These are phyloP conservation scores for Stegana nigrithorax DNA, from an alignment of 2,888 invertebrate genomes.

Conservation along the genomic window DNA sequence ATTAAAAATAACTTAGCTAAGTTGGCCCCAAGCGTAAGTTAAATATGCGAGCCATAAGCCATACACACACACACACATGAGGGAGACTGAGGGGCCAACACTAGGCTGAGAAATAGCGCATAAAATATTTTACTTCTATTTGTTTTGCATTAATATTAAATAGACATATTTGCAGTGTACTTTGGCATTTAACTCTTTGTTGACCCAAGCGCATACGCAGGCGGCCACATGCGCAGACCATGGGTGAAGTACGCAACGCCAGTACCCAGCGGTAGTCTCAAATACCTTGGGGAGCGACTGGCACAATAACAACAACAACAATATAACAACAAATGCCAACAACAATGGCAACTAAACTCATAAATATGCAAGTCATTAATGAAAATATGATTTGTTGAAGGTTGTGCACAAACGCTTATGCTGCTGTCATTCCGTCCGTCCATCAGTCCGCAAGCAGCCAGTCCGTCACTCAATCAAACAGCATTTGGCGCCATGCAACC, in stretches of 20 bases:
- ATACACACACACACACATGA: background rate
- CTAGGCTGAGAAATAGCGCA: background rate
- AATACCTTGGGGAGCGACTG: conserved; percentile 3
- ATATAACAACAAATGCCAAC: too few relatives aligned
- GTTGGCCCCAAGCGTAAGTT: background rate
- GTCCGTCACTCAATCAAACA: background rate
- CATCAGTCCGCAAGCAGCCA: background rate
- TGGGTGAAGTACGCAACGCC: background rate
- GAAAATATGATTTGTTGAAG: conserved; percentile 51
- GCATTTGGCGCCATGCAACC: background rate
- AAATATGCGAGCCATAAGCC: background rate
- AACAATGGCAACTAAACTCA: too few relatives aligned
- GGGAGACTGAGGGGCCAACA: too few relatives aligned
- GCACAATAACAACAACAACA: background rate
- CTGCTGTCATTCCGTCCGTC: background rate
- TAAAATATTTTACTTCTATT: conserved; percentile 8
- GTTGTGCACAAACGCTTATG: conserved; percentile 25
- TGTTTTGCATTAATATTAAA: background rate
- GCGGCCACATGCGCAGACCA: background rate
- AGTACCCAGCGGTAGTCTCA: conserved; percentile 6
- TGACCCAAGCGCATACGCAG: background rate
- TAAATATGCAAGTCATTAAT: conserved; percentile 60
- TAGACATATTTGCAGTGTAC: conserved; percentile 5
- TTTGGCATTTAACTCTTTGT: background rate
- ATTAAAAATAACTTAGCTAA: conserved; percentile 8